Conservation (phyloP, 2,797 vertebrate species). For the Tympanoctomys barrerae region DNA sequence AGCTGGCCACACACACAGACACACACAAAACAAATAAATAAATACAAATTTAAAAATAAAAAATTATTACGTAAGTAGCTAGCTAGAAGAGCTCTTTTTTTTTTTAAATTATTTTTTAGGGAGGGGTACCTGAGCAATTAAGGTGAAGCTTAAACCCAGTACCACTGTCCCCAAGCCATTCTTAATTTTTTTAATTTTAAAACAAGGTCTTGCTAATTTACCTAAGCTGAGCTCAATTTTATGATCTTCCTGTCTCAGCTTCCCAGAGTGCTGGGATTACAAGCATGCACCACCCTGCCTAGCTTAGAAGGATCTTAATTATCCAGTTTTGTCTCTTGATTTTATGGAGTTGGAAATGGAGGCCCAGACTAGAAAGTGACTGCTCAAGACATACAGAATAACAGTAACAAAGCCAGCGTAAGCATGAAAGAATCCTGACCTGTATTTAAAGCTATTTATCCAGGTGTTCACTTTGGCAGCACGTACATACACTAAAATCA, state of each 20-base stretch:
- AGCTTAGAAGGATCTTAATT: background rate
- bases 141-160: background rate
- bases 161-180: background rate
- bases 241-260: background rate
- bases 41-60: too few relatives aligned
- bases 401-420: background rate
- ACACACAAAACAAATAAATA: too few relatives aligned
- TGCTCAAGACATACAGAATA: background rate
- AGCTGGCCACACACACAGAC: too few relatives aligned
- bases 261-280: background rate
- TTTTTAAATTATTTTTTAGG: background rate
- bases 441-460: background rate
- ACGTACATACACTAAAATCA: background rate
- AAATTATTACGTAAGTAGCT: background rate
- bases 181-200: background rate
- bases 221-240: background rate
- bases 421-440: background rate
- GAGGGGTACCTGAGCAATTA: background rate
- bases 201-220: background rate
- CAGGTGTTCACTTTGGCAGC: background rate
- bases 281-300: background rate
- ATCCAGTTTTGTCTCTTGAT: background rate
- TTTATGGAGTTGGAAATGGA: constrained; percentile 31
- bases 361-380: background rate
- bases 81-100: background rate